phyloP scores from a whole-genome alignment of 2,113 vertebrate species.

The Zeus faber region DNA sequence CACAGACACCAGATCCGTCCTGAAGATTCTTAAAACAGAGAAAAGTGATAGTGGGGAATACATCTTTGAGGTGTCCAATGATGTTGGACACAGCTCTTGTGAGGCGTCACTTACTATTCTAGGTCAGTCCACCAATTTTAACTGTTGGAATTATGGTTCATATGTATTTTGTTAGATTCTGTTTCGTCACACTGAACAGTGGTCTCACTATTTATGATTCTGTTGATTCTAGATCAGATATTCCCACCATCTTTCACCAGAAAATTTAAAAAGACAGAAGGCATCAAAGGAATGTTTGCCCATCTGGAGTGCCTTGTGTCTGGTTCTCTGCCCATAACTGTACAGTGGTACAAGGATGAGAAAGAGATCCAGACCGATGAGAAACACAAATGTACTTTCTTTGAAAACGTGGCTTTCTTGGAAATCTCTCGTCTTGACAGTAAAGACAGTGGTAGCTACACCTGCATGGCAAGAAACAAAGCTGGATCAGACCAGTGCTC shows the following conservation, averaged over 20 bases:
- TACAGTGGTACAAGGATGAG: conserved; percentile 93
- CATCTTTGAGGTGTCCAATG: conserved; percentile 90
- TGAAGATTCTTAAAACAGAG: conserved; percentile 88
- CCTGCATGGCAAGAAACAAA: conserved; percentile 90
- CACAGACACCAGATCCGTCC: conserved; percentile 85
- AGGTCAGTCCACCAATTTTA: conserved; percentile 87
- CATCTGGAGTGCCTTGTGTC: conserved; percentile 94
- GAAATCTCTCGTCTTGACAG: conserved; percentile 90
- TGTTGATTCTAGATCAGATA: conserved; percentile 85
- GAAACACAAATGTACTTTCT: conserved; percentile 93
- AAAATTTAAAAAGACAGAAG: conserved; percentile 92
- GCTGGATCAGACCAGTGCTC: conserved; percentile 92
- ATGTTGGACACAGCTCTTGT: conserved; percentile 88
- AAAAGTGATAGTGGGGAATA: conserved; percentile 90
- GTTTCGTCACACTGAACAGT: too few species aligned
- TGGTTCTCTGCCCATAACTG: conserved; percentile 90
- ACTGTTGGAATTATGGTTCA: too few species aligned
- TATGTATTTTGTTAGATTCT: too few species aligned
- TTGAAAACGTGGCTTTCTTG: conserved; percentile 93
- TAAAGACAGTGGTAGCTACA: conserved; percentile 87
- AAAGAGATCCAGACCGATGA: conserved; percentile 84
- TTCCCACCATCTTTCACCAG: conserved; percentile 95
- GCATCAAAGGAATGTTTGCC: conserved; percentile 92
- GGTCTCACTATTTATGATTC: conserved; percentile 22
- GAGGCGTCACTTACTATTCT: conserved; percentile 86